These are phyloP conservation scores for Hippocampus zosterae DNA, from an alignment of 2,113 vertebrate species.

Conservation along the genomic window DNA sequence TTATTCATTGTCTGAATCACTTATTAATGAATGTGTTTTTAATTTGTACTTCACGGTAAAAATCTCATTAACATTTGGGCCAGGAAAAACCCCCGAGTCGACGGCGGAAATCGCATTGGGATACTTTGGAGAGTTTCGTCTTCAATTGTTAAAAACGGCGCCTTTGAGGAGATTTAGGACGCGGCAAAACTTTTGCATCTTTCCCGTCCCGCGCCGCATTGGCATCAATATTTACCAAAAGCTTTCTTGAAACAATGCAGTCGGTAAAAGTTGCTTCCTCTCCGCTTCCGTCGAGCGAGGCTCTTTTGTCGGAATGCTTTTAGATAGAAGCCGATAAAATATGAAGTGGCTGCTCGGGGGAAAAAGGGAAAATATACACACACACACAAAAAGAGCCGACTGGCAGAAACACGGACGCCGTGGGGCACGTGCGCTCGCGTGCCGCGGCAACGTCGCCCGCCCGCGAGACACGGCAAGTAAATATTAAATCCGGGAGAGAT, in stretches of 20 bases:
- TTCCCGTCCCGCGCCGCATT: not conserved
- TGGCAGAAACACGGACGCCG: not conserved
- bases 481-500: conserved; percentile 15
- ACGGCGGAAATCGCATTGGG: too few species aligned
- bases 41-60: too few species aligned
- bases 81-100: too few species aligned
- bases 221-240: not conserved
- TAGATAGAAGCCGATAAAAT: conserved; percentile 22
- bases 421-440: not conserved
- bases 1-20: too few species aligned
- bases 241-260: not conserved
- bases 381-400: not conserved
- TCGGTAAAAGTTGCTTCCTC: not conserved
- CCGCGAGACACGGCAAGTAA: conserved; percentile 6
- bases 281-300: not conserved
- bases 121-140: too few species aligned
- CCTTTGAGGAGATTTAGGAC: too few species aligned
- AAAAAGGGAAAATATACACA: not conserved
- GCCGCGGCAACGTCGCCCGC: not conserved
- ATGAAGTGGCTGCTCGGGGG: conserved; percentile 6
- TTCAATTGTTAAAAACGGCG: too few species aligned
- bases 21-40: too few species aligned
- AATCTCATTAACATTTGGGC: too few species aligned
- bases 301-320: conserved; percentile 7
- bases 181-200: not conserved